Evolutionary conservation across 1,140 invertebrate species (phyloP), one percentile per base, ranked within the genome.

Genomic region (Drepana arcuata): DNA sequence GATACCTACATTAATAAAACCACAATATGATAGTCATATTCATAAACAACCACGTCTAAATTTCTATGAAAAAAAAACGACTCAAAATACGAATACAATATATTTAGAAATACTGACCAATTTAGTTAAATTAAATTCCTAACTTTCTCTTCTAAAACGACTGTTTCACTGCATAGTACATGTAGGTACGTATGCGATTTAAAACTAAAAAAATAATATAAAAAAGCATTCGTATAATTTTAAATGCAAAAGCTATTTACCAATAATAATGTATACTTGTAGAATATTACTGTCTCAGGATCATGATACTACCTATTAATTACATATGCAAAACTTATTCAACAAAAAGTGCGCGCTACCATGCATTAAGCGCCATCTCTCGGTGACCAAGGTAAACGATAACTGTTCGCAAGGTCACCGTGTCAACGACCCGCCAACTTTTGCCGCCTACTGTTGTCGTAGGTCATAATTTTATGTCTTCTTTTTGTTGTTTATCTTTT

Each of bases 401-500:
- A 43, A 41, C 50, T 56, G 51, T 41, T 57, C 34, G 60, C 77
- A 81, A 81, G 74, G 74, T 79, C 74, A 81, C 66, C 60, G 63
- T 77, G 77, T 71, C 78, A 78, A 78, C 55, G 78, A 79, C 72
- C 78, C 62, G 60, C 56, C 72, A 74, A 82, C 74, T 82, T 82
- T 79, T 75, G 72, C 74, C 72, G 71, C 67, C 73, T 64, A 70
- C 64, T 75, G 72, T 82, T 82, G 78, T 71, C 78, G 78, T 82
- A 82, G 78, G 78, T 82, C 78, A 82, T 82, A 74, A 82, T 82
- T 82, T 82, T 82, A 82, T 82, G 72, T 71, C 70, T 82, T 75
- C 74, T 82, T 82, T 82, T 82, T 81, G 73, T 82, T 81, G 73
- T 82, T 82, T 82, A 82, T 79, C 69, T 79, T 82, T 79, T 75